Percentiles rank a stretch among this genome's conserved stretches.
Evolutionary conservation across 2,113 vertebrate species (phyloP).

Genomic region (Cariama cristata): DNA sequence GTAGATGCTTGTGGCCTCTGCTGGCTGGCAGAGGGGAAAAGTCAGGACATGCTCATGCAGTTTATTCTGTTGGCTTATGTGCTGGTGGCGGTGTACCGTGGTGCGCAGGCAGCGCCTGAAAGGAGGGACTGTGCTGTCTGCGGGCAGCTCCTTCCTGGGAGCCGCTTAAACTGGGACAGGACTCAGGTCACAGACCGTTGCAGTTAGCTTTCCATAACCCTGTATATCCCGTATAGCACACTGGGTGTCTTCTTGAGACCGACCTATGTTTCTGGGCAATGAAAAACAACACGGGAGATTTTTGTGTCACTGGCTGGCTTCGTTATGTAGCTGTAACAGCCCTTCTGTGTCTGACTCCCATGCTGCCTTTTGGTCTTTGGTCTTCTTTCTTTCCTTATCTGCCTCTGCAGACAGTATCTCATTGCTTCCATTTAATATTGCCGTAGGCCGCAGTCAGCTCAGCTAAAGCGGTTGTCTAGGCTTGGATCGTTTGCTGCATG

Average conservation of each 20-base stretch:
- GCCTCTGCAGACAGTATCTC: background rate
- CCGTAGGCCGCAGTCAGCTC: background rate
- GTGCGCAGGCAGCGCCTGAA: background rate
- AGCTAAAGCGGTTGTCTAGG: background rate
- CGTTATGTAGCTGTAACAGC: background rate
- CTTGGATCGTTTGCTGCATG: background rate
- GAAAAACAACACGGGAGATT: background rate
- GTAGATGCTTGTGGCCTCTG: rapidly evolving
- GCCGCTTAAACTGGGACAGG: background rate
- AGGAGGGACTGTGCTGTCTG: background rate
- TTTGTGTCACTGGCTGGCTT: background rate
- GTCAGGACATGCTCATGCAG: background rate
- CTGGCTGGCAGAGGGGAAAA: background rate
- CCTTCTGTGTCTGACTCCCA: background rate
- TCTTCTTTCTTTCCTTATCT: background rate
- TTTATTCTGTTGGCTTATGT: background rate
- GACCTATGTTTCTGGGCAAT: background rate
- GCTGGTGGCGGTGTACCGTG: background rate
- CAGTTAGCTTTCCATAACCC: background rate
- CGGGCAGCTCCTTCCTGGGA: background rate
- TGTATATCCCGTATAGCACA: background rate
- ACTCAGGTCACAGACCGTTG: background rate
- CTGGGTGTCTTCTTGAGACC: background rate
- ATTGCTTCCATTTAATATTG: background rate
- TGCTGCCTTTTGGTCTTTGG: background rate